These are phyloP conservation scores for Drosophila infuscata DNA, from an alignment of 2,888 invertebrate genomes.

Conservation along the genomic window DNA sequence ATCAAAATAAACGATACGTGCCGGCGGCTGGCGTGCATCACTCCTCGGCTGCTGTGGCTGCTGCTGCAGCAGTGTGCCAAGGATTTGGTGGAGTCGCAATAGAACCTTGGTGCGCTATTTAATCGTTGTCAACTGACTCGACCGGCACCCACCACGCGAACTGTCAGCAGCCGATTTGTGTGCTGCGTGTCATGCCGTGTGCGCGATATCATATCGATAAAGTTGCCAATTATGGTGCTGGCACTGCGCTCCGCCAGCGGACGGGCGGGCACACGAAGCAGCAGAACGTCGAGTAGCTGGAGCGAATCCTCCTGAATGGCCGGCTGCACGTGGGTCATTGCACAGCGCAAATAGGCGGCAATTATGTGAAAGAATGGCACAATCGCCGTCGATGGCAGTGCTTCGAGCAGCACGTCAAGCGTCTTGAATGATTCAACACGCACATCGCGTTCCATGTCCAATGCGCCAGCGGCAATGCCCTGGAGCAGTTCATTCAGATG, in stretches of 20 bases:
- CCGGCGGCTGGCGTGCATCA: neutral
- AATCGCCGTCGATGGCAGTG: constrained; percentile 60
- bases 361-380: constrained; percentile 91
- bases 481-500: constrained; percentile 88
- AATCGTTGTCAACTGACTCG: constrained; percentile 89
- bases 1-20: constrained; percentile 49
- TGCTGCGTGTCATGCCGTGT: constrained; percentile 88
- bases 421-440: constrained; percentile 86
- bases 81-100: constrained; percentile 88
- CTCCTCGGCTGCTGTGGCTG: constrained; percentile 50
- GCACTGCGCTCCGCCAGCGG: constrained; percentile 89
- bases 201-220: constrained; percentile 94
- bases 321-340: constrained; percentile 95
- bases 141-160: constrained; percentile 87
- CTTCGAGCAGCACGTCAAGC: constrained; percentile 82
- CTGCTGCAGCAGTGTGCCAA: constrained; percentile 84
- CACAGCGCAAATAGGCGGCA: constrained; percentile 92
- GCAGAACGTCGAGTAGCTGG: constrained; percentile 90
- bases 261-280: constrained; percentile 87
- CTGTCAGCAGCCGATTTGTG: constrained; percentile 88
- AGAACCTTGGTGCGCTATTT: constrained; percentile 93
- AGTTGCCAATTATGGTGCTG: constrained; percentile 90
- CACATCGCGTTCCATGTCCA: constrained; percentile 89
- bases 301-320: constrained; percentile 94
- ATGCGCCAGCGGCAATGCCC: constrained; percentile 88